Evolutionary conservation across 2,797 vertebrate genomes (phyloP).

Genomic region (Acanthurus tractus): DNA sequence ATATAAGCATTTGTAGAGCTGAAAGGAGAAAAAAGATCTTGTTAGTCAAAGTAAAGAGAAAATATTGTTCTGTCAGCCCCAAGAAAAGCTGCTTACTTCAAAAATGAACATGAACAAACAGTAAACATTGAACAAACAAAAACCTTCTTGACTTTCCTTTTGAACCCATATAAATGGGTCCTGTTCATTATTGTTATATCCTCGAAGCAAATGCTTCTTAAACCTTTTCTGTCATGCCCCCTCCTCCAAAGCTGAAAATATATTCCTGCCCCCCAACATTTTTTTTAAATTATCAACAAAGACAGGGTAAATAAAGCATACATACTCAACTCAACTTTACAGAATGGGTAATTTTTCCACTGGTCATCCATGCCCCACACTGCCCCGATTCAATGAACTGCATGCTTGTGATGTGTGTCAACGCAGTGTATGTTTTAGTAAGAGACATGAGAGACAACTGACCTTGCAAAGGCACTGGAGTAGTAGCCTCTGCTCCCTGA

Average conservation of each 20-base stretch:
- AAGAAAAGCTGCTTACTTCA: neutral
- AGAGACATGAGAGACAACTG: slow-evolving; percentile 42
- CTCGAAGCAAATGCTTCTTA: neutral
- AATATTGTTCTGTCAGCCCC: slow-evolving; percentile 9
- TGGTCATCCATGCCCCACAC: too few species aligned
- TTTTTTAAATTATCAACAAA: too few species aligned
- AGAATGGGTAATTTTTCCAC: too few species aligned
- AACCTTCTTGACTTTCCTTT: neutral
- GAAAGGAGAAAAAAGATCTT: slow-evolving; percentile 33
- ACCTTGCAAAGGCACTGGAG: slow-evolving; percentile 99
- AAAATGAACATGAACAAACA: neutral
- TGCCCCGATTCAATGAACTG: neutral
- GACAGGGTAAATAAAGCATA: too few species aligned
- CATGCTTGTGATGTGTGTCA: neutral
- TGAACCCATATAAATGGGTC: neutral
- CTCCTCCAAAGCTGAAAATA: too few species aligned
- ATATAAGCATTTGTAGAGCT: slow-evolving; percentile 99
- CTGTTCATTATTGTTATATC: neutral
- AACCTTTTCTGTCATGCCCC: too few species aligned
- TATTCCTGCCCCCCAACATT: too few species aligned
- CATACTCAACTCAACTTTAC: too few species aligned
- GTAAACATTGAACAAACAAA: slow-evolving; percentile 1
- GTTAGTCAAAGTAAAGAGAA: slow-evolving; percentile 7
- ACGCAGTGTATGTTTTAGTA: neutral
- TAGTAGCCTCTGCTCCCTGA: slow-evolving; percentile 98